Evolutionary conservation across 2,113 vertebrate species (phyloP), one percentile per base, ranked within the genome.

Genomic region (Xiphophorus couchianus): DNA sequence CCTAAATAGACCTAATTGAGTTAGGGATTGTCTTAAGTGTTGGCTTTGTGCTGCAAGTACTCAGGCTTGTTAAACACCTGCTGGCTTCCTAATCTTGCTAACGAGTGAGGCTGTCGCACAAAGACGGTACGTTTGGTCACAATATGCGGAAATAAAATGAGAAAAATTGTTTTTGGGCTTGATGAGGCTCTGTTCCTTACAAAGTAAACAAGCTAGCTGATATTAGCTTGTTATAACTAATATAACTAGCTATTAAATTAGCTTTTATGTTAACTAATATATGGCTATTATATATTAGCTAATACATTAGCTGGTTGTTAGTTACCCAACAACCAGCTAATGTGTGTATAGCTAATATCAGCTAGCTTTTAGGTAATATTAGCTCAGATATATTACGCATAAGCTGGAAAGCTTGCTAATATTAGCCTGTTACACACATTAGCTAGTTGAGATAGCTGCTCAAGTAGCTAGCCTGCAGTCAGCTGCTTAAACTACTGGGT

Each of bases 21-120:
- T 83, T 62, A 84, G 66, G n/a, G 61, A 82, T 80, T 51, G 39
- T 62, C 51, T 78, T 58, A 78, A 80, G 39, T 89, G 78, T 80
- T 63, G 78, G 77, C 82, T 58, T 78, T 63, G 76, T 67, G 35
- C 31, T 74, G 48, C 42, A 66, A 71, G 69, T 6, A 48, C 70
- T 66, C 25, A 13, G 15, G 22, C 25, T 80, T 83, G 70, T 79
- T 80, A 81, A 88, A 79, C 70, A 85, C 44, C 31, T 77, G 74
- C 35, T 70, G 42, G 28, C 28, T 75, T 48, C 35, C 31, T 85
- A 73, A 88, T 82, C 73, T 54, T 58, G 22, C 63, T 77, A 44
- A 72, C 71, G 62, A 69, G 72, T 58, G 76, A 44, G 42, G 60
- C 19, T 72, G 58, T 22, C 14, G 17, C 17, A 42, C 19, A 62